A percentile compares a stretch with the other conserved stretches of the same genome.
Conservation (phyloP, 1,140 invertebrate species). For the Physella acuta region DNA sequence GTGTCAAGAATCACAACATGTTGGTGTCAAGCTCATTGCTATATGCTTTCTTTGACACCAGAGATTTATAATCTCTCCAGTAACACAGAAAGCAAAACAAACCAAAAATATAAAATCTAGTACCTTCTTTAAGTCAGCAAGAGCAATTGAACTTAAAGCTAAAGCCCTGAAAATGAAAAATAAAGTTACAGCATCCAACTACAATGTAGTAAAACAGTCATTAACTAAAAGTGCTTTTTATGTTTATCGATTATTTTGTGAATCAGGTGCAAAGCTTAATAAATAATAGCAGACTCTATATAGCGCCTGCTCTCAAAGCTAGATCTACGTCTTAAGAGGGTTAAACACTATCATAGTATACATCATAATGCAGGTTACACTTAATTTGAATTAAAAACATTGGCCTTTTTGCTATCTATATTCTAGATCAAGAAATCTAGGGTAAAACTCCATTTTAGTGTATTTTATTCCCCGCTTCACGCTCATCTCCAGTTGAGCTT, state of each 20-base stretch:
- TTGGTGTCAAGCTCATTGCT: slow-evolving; percentile 1
- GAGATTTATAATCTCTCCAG: background rate
- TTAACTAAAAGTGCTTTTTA: background rate
- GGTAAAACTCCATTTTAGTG: no score
- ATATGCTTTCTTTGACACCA: background rate
- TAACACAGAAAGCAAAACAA: background rate
- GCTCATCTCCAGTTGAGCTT: no score
- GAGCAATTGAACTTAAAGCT: background rate
- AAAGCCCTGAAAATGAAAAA: background rate
- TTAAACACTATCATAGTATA: no score
- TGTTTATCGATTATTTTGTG: background rate
- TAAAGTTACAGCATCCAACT: background rate
- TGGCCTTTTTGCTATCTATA: no score
- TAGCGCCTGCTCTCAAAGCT: no score
- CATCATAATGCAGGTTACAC: no score
- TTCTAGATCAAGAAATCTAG: no score
- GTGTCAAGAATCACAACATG: background rate
- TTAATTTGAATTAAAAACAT: no score
- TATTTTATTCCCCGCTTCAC: no score
- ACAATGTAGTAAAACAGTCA: background rate
- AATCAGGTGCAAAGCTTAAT: background rate
- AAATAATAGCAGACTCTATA: no score
- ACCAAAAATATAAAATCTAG: no score
- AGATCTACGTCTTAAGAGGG: no score
- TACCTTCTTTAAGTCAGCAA: background rate